phyloP scores from a whole-genome alignment of 2,888 invertebrate species.

The Thera britannica region DNA sequence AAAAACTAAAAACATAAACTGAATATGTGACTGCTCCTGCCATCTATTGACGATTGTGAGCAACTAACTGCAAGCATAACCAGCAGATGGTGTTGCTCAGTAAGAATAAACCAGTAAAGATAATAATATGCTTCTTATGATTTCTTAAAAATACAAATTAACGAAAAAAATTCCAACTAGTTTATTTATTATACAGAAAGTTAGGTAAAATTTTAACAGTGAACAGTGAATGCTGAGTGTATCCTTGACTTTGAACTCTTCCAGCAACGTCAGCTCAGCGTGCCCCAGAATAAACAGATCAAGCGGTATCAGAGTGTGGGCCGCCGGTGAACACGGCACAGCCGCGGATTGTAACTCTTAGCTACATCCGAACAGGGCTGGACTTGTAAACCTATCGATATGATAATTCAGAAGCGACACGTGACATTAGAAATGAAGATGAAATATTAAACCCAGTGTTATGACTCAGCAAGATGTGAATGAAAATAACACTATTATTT shows the following conservation, averaged over 20 bases:
- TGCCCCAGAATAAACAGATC: slow-evolving; percentile 77
- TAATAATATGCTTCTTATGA: too few species aligned
- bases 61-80: too few species aligned
- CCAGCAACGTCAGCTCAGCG: slow-evolving; percentile 45
- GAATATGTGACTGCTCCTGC: too few species aligned
- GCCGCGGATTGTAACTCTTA: slow-evolving; percentile 75
- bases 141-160: too few species aligned
- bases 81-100: too few species aligned
- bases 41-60: too few species aligned
- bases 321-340: slow-evolving; percentile 71
- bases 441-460: slow-evolving; percentile 22
- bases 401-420: slow-evolving; percentile 36
- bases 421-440: slow-evolving; percentile 24
- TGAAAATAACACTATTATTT: slow-evolving; percentile 20
- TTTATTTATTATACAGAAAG: too few species aligned
- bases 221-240: not conserved
- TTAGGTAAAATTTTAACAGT: too few species aligned
- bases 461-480: slow-evolving; percentile 19
- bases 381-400: slow-evolving; percentile 43
- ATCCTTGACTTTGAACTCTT: slow-evolving; percentile 36
- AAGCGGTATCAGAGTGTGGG: slow-evolving; percentile 78
- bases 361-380: slow-evolving; percentile 57
- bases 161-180: too few species aligned
- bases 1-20: too few species aligned
- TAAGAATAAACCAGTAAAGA: too few species aligned